A percentile compares a stretch with the other conserved stretches of the same genome.
Conservation (phyloP, 2,113 vertebrate species). For the Callipepla squamata region DNA sequence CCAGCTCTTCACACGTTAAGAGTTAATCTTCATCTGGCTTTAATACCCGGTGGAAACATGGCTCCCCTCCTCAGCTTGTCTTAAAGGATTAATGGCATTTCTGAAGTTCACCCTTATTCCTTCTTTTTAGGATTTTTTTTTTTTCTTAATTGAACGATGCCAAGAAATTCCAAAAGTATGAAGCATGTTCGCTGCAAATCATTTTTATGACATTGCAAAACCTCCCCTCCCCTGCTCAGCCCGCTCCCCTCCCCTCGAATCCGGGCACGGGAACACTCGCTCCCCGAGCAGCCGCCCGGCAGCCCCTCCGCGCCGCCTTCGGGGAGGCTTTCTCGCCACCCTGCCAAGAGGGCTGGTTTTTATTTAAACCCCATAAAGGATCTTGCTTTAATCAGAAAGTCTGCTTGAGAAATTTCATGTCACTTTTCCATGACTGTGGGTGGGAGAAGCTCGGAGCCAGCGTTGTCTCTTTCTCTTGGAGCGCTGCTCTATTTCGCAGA, state of each 20-base stretch:
- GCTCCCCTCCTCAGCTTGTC: slow-evolving; percentile 63
- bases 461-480: slow-evolving; percentile 76
- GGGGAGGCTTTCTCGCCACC: slow-evolving; percentile 25
- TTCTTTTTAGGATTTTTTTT: slow-evolving; percentile 66
- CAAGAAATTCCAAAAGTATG: slow-evolving; percentile 80
- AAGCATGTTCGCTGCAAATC: slow-evolving; percentile 75
- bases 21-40: slow-evolving; percentile 76
- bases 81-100: slow-evolving; percentile 78
- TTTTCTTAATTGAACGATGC: slow-evolving; percentile 72
- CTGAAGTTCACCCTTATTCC: slow-evolving; percentile 59
- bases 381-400: slow-evolving; percentile 78
- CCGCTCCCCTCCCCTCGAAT: slow-evolving; percentile 45
- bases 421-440: slow-evolving; percentile 79
- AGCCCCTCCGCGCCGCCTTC: slow-evolving; percentile 51
- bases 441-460: slow-evolving; percentile 76
- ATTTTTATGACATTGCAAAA: slow-evolving; percentile 80
- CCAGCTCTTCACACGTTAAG: slow-evolving; percentile 52
- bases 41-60: slow-evolving; percentile 72
- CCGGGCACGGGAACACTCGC: slow-evolving; percentile 30
- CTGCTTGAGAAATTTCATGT: slow-evolving; percentile 78
- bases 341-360: slow-evolving; percentile 72
- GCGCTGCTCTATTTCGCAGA: slow-evolving; percentile 53
- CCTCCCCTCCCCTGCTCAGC: slow-evolving; percentile 55
- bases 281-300: slow-evolving; percentile 29
- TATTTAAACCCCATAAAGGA: slow-evolving; percentile 73